phyloP scores from a whole-genome alignment of 2,888 invertebrate species.

The Himalopsyche tibetana region DNA sequence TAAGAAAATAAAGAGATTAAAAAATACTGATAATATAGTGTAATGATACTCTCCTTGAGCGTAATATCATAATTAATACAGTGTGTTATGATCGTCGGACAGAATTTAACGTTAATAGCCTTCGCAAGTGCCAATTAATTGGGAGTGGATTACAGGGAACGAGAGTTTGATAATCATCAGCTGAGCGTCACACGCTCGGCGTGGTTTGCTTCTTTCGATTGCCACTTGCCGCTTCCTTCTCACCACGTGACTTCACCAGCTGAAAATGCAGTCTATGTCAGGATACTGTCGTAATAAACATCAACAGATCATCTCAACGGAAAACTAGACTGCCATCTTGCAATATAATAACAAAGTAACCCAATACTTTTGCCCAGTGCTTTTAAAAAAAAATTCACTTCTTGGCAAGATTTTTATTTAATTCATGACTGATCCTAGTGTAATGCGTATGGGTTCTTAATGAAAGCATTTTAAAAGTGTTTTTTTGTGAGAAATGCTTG shows the following conservation, averaged over 20 bases:
- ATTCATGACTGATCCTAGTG: no score
- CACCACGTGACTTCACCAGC: background rate
- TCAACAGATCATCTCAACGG: background rate
- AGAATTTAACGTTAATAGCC: background rate
- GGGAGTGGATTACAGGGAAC: background rate
- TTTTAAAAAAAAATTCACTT: no score
- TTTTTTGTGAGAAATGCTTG: no score
- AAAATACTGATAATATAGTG: no score
- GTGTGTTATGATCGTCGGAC: background rate
- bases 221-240: constrained; percentile 16
- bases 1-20: no score
- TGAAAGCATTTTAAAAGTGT: no score
- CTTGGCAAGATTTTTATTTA: no score
- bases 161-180: constrained; percentile 14
- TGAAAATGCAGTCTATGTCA: background rate
- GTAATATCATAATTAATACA: background rate
- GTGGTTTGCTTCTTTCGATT: constrained; percentile 8
- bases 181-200: constrained; percentile 39
- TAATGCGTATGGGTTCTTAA: no score
- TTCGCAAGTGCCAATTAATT: constrained; percentile 39
- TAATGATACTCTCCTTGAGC: no score
- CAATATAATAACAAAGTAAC: background rate
- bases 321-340: background rate
- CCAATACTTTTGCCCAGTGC: no score
- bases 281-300: background rate